These are phyloP conservation scores for Macroglossus sobrinus DNA, from an alignment of 2,113 vertebrate genomes.

Conservation along the genomic window DNA sequence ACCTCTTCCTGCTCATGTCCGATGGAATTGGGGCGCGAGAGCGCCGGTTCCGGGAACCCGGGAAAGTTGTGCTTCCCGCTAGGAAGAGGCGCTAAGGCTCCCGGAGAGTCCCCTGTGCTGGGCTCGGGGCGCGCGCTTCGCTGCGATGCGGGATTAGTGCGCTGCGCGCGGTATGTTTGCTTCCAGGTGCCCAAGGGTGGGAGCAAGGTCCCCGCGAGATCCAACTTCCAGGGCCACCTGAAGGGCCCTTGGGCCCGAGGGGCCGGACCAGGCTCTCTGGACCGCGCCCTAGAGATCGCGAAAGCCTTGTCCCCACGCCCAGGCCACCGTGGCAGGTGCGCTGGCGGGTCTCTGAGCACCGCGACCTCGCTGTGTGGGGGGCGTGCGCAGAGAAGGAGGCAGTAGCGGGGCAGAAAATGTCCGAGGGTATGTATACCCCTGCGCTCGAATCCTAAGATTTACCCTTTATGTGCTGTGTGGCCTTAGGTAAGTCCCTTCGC, in stretches of 20 bases:
- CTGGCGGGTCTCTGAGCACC: not conserved
- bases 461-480: not conserved
- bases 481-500: not conserved
- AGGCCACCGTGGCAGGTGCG: not conserved
- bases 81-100: not conserved
- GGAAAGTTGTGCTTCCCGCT: constrained; percentile 51
- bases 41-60: not conserved
- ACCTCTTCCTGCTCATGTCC: not conserved
- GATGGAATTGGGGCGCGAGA: not conserved
- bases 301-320: not conserved
- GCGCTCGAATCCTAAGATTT: not conserved
- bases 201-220: not conserved
- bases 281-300: not conserved
- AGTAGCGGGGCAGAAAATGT: not conserved
- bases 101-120: not conserved
- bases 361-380: not conserved
- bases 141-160: not conserved
- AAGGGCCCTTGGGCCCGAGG: not conserved
- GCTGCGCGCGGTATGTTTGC: not conserved
- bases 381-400: not conserved
- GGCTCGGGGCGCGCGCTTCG: not conserved
- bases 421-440: not conserved
- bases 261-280: not conserved
- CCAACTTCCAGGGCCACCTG: not conserved
- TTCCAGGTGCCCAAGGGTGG: not conserved